Base-by-base conservation (phyloP, 2,888 invertebrate genomes). In the Mantis religiosa region DNA sequence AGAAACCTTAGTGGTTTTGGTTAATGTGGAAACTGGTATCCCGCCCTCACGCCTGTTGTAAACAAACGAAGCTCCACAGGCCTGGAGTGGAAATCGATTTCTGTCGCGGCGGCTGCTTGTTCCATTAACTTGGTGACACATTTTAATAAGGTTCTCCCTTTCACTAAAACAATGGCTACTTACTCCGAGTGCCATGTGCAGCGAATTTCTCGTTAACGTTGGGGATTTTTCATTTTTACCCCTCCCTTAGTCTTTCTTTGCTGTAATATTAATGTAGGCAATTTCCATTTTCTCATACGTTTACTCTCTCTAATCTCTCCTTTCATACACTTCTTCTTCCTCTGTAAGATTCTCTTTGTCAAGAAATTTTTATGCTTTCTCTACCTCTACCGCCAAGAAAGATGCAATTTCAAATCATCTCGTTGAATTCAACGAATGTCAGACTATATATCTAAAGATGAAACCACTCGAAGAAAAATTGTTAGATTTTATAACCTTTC, bases 121-220 rank as follows among this genome's bases (percentile, higher is more conserved):
- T 84, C 84, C 84, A 84, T 84, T 84, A 84, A 84, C 27, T 84
- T 84, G 34, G 84, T 84, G 84, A 84, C 34, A 84, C 34, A 41
- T 84, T 84, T 84, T 84, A 84, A 84, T 84, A 84, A 84, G 84
- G 9, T 30, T 34, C 41, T 20, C 25, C 41, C 41, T 84, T 41
- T 27, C 34, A 41, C 20, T 34, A 28, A 27, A 34, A 84, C 34
- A 84, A 34, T 84, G 84, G 34, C 25, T 84, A 41, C 84, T 84
- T 84, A 84, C 54, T 71, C 54, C 54, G 20, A 15, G 25, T 20
- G 20, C 25, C 54, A 71, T 71, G 25, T 71, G 54, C 54, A 71
- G 54, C 25, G 54, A 71, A 71, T 71, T 71, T 71, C 54, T 71
- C 54, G 54, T 71, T 71, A 71, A 71, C 20, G 84, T 84, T 30